Evolutionary conservation across 2,113 vertebrate species (phyloP), one percentile per base, ranked within the genome.

Genomic region (Zosterops hypoxanthus): DNA sequence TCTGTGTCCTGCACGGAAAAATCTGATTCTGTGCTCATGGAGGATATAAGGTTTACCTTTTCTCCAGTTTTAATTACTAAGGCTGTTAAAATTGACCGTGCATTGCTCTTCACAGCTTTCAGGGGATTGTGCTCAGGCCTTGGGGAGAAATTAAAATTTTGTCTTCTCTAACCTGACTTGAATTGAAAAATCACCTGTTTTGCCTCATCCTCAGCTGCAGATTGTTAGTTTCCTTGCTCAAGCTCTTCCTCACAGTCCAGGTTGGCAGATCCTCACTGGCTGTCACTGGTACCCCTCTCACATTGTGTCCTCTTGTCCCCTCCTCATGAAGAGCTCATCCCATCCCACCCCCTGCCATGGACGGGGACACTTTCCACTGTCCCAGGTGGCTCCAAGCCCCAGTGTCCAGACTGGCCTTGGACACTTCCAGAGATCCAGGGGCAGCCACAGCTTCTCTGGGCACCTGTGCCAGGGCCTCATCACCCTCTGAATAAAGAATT

Each of bases 401-500:
- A 25, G 6, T 0, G 1, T 6, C 31, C 71, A 68, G 0, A 53
- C 36, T 60, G 72, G 14, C 11, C 44, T 44, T 0, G 63, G 36
- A 0, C 72, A 52, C 9, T 60, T 0, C 13, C 53, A 68, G 44
- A 36, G 53, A 52, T 86, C 6, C 66, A 50, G 44, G 36, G 14
- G 1, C 61, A 76, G 31, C 44, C 71, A 2, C 71, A 66, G 71
- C 71, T 59, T 0, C 61, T 66, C 44, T 66, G 61, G 61, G 21
- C 44, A 44, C 2, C 70, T 85, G 11, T 59, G 44, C 60, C 60
- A 66, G 71, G 10, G 44, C 21, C 36, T 86, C 0, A 0, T 1
- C 44, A 36, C 7, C 17, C 12, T 60, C 39, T 44, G 36, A 46
- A 3, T 60, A 33, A 53, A 19, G 33, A 60, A 60, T 69, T 69